Evolutionary conservation across 2,888 invertebrate genomes (phyloP), one percentile per base, ranked within the genome.

Genomic region (Entomobrya proxima): DNA sequence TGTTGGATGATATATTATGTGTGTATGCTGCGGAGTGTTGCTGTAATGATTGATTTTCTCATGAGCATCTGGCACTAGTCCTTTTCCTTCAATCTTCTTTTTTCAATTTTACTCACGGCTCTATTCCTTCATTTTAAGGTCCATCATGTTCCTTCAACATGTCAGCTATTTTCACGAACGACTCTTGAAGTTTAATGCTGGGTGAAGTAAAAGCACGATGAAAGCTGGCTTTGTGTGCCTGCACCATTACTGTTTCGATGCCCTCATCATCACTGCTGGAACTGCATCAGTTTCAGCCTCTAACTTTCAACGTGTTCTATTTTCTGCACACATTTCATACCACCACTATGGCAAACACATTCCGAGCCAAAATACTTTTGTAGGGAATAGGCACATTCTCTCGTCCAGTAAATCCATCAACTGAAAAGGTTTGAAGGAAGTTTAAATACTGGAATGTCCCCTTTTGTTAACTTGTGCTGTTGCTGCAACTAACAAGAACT

Each of bases 31-130:
- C 55, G 24, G 24, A 18, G 3, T 11, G 67, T 67, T 40, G 74
- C 50, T 74, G 50, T 74, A 74, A 74, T 74, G 74, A 74, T 74
- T 50, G 74, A 74, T 74, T 74, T 74, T 74, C 74, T 74, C 74
- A 30, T 72, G 72, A 72, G 47, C 72, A 72, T 44, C 72, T 72
- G 72, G 72, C 74, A 74, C 74, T 30, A 50, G 72, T 72, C 74
- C 74, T 50, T 74, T 74, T 50, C 47, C 74, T 74, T 74, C 74
- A 74, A 74, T 74, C 30, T 74, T 50, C 74, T 74, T 74, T 72
- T 72, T 50, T 32, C 74, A 32, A 74, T 74, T 74, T 47, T 50
- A 50, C 47, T 47, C 50, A 47, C 74, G 74, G 40, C 67, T 50
- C 50, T 30, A 74, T n/a, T 47, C 72, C 30, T 44, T 72, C 64